Percentiles rank a stretch among this genome's conserved stretches.
Evolutionary conservation across 37 sponge, comb jelly and placozoan species (phyloP).

Genomic region (Cladorhizidae sp.): DNA sequence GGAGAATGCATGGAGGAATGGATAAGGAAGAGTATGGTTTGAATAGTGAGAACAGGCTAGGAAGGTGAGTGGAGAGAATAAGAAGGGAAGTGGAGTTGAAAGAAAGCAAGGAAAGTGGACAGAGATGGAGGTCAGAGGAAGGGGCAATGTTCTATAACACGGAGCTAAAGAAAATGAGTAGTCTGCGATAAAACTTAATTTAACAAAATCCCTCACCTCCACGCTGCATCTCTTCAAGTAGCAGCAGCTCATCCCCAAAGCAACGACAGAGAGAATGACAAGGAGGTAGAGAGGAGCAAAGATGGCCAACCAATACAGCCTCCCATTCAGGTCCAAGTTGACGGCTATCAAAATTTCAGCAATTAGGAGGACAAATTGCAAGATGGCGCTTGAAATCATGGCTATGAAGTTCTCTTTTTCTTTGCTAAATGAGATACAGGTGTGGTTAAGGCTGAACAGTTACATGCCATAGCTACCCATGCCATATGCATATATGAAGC

Average conservation of each 20-base stretch:
- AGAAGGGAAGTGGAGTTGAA: neutral
- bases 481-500: too few relatives aligned
- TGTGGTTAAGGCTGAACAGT: too few relatives aligned
- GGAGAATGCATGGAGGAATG: too few relatives aligned
- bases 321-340: conserved; percentile 45
- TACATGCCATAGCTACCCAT: too few relatives aligned
- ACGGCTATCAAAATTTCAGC: conserved; percentile 58
- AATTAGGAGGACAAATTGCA: conserved; percentile 57
- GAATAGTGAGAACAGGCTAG: too few relatives aligned
- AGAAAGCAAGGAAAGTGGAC: neutral
- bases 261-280: conserved; percentile 2
- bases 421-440: conserved; percentile 34
- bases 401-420: conserved; percentile 56
- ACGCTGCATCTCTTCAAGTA: conserved; percentile 28
- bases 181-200: neutral
- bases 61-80: too few relatives aligned
- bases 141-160: too few relatives aligned
- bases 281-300: conserved; percentile 73
- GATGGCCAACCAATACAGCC: conserved; percentile 54
- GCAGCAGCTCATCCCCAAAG: conserved; percentile 51
- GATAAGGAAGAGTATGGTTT: too few relatives aligned
- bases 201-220: conserved; percentile 41
- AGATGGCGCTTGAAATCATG: conserved; percentile 29
- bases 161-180: neutral
- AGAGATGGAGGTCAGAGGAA: too few relatives aligned